Evolutionary conservation across 2,113 vertebrate species (phyloP), one percentile per base, ranked within the genome.

Genomic region (Dipodomys spectabilis): DNA sequence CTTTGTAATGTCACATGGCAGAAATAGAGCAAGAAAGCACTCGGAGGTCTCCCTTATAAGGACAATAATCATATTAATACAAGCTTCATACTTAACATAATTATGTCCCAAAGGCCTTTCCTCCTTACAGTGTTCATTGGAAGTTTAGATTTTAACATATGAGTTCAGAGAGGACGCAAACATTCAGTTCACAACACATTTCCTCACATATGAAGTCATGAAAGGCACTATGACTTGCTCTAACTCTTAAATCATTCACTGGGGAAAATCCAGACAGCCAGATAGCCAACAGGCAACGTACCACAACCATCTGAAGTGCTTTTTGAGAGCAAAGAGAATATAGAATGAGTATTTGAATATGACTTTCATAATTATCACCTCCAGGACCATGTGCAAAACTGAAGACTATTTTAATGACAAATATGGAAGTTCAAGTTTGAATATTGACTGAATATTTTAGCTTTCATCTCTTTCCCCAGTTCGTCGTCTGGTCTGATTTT

Each of bases 1-100:
- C 22, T 23, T 27, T 62, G 23, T 25, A 53, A 10, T 32, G 30
- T 23, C 25, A 35, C 9, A 35, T 5, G 74, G 35, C 18, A 72
- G 6, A 62, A 45, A 23, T 23, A 27, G 45, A 78, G 25, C 71
- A 60, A 25, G 35, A 28, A 6, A 78, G 30, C 13, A 71, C 11
- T 18, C 18, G 77, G 68, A 60, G n/a, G 18, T 77, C 23, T 60
- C 2, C 32, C 49, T 73, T 39, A 25, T 8, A 73, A 35, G 20
- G 7, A 35, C 23, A 20, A 3, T 13, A 7, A 3, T 71, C 12
- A 6, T 25, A 62, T 27, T 45, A 13, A 27, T 88, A 13, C 68
- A 32, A 0, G 8, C 30, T 44, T 22, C 11, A 39, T 3, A 0
- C 3, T 6, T 25, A 1, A 73, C 2, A 19, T 25, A n/a, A 64